Evolutionary conservation across 2,797 vertebrate genomes (phyloP), one percentile per base, ranked within the genome.

Genomic region (Labeo calbasu): DNA sequence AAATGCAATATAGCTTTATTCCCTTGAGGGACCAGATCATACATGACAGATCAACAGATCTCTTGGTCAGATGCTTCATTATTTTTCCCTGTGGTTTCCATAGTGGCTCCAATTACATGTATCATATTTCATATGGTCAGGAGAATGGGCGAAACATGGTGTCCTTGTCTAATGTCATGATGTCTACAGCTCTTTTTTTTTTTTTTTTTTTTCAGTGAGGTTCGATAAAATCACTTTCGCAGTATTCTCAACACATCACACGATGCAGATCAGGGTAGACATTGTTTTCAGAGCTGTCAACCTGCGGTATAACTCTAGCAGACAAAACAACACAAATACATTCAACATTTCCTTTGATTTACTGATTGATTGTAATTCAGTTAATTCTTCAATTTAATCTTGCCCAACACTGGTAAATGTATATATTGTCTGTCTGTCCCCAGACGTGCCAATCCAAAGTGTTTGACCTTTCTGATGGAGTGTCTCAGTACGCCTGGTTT

Each of bases 401-500:
- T 63, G 13, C 14, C 5, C 14, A 28, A 28, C 5, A 2, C 2
- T 32, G 14, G 61, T 65, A 65, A 65, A 32, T 0, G 14, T 23
- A 12, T 28, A 63, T 48, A 14, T 9, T 66, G 0, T 53, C 28
- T 66, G 0, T 53, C 23, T 86, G 40, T 86, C 81, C 19, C 21
- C 84, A 99, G 98, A 93, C 93, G 10, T 99, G 98, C 90, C 96
- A 96, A 86, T 99, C 97, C 65, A 99, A 98, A 89, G 96, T 98
- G 91, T 97, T 97, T 1, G 97, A 98, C 84, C 88, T 99, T 61
- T 96, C 95, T 0, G 96, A 98, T 51, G 97, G 96, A 1, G 94
- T 99, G 85, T 97, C 98, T 50, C 97, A 98, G 89, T 96, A 99
- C 0, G 97, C 98, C 23, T 99, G 98, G 98, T 98, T 98, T 55